Base-by-base conservation (phyloP, 2,113 vertebrate species). In the Odobenus rosmarus region DNA sequence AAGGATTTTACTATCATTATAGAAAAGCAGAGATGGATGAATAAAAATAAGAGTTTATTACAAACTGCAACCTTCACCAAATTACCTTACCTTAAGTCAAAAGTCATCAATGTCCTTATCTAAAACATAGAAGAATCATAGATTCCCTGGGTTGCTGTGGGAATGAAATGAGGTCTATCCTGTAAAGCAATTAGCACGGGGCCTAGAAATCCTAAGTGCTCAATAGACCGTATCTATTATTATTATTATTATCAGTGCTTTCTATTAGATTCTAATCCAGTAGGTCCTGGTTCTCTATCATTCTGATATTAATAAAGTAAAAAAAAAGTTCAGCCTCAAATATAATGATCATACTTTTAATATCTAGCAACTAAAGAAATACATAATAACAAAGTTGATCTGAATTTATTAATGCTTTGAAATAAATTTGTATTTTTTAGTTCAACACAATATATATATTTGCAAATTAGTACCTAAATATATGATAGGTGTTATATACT, bases 21-120 rank as follows among this genome's bases (percentile, higher is more conserved):
- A 16, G 49, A 62, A 67, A 72, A 74, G 55, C 57, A 74, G 31
- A 97, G 76, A 83, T 61, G n/a, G 28, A 46, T 33, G 3, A 92
- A 82, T 96, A 74, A 81, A 96, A 96, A 57, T 57, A 69, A 69
- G 14, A 72, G 46, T 57, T 80, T 94, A 88, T 90, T 59, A 81
- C 19, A 90, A 80, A 69, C 26, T 83, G 26, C 16, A 69, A 83
- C 21, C 21, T 42, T 80, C 21, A 57, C 13, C 8, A 72, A 46
- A 36, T 91, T 74, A 82, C 51, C 93, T 88, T 51, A 84, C 49
- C 26, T 84, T 71, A 55, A 95, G 69, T 94, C 49, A 49, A 81
- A 57, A 95, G 28, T 18, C 55, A 21, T 94, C 86, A 71, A 19
- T 84, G 55, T 42, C 55, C 49, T 87, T 42, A 53, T 62, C 19